Evolutionary conservation across 2,797 vertebrate genomes (phyloP).

Genomic region (Halcyon smyrnensis): DNA sequence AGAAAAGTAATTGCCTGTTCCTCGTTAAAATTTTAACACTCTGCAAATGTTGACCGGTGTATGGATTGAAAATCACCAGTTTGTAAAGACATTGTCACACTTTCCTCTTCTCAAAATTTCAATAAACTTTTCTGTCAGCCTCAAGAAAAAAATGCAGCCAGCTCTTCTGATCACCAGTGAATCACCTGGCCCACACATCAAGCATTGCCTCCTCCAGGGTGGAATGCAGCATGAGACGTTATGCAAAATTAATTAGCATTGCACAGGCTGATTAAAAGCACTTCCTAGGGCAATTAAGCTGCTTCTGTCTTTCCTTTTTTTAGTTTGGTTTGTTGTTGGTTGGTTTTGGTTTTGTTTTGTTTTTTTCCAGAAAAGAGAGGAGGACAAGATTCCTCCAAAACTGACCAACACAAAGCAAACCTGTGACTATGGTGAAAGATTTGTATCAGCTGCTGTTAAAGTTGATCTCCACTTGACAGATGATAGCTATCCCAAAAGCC

Average conservation of each 20-base stretch:
- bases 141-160: not conserved
- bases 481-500: not conserved
- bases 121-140: not conserved
- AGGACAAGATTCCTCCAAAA: not conserved
- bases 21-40: not conserved
- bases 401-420: not conserved
- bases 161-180: conserved; percentile 8
- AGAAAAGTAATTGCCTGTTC: not conserved
- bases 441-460: not conserved
- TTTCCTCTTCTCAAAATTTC: not conserved
- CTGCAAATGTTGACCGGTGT: not conserved
- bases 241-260: conserved; percentile 45
- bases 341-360: not conserved
- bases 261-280: conserved; percentile 13
- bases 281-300: not conserved
- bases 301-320: not conserved
- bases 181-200: conserved; percentile 56
- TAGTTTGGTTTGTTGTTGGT: no score
- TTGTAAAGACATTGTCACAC: not conserved
- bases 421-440: not conserved
- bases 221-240: not conserved
- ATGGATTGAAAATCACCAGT: not conserved
- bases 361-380: not conserved
- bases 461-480: not conserved
- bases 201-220: conserved; percentile 18